phyloP scores from a whole-genome alignment of 2,113 vertebrate genomes.

The Sprattus sprattus region DNA sequence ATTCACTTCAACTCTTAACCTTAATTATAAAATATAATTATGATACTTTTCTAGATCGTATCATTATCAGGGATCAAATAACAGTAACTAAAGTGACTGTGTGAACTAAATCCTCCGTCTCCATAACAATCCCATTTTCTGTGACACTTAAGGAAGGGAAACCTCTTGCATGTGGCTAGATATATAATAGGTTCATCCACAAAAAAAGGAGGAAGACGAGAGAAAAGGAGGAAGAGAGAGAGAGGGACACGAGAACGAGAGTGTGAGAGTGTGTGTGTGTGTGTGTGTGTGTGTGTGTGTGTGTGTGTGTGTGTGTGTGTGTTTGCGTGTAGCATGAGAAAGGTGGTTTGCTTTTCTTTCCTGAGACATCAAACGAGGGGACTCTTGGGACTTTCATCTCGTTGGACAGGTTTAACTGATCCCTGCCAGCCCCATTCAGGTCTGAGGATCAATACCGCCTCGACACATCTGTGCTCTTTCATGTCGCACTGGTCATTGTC shows the following conservation, averaged over 20 bases:
- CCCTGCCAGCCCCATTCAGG: constrained; percentile 32
- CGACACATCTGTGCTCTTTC: constrained; percentile 29
- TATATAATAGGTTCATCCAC: background rate
- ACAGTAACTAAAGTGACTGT: background rate
- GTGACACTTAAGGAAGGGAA: background rate
- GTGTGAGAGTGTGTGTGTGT: constrained; percentile 14
- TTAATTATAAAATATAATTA: too few species aligned
- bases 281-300: background rate
- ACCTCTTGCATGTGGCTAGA: background rate
- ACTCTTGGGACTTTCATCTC: constrained; percentile 25
- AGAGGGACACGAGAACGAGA: background rate
- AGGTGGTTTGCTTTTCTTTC: constrained; percentile 34
- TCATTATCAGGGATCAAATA: background rate
- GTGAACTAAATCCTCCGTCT: background rate
- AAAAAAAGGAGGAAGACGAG: background rate
- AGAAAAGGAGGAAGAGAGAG: background rate
- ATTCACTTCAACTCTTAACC: background rate
- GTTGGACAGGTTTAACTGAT: constrained; percentile 51
- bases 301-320: background rate
- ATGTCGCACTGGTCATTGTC: constrained; percentile 13
- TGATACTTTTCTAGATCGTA: background rate
- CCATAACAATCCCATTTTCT: background rate
- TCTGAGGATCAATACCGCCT: constrained; percentile 29
- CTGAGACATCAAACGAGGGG: constrained; percentile 36
- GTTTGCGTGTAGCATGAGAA: constrained; percentile 27